phyloP scores from a whole-genome alignment of 2,113 vertebrate species.

The Hippolais icterina region DNA sequence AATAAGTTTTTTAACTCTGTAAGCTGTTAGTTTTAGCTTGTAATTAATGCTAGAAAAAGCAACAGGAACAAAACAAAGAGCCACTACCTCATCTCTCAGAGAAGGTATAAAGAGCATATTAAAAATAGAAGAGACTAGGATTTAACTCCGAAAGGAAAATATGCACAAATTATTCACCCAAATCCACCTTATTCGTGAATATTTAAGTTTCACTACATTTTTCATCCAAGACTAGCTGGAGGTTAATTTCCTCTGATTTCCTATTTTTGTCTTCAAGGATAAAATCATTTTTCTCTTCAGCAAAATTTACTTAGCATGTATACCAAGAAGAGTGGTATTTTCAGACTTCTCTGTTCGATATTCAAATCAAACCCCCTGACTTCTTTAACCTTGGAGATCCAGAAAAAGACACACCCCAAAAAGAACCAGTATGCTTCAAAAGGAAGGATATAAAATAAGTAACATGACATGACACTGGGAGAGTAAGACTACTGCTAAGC shows the following conservation, averaged over 20 bases:
- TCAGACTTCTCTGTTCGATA: neutral
- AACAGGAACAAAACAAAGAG: neutral
- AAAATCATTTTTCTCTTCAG: neutral
- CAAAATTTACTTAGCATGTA: neutral
- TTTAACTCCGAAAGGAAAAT: neutral
- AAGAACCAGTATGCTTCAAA: neutral
- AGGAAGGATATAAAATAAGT: neutral
- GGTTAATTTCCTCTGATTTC: neutral
- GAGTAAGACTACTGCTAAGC: neutral
- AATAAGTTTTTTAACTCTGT: neutral
- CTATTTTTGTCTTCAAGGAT: neutral
- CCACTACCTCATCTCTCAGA: neutral
- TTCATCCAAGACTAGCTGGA: neutral
- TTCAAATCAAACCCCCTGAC: neutral
- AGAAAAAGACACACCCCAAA: neutral
- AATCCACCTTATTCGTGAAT: neutral
- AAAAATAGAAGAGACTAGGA: neutral
- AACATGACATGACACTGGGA: neutral
- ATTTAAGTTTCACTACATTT: neutral
- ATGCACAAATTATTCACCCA: neutral
- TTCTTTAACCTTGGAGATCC: neutral
- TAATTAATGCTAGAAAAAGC: neutral
- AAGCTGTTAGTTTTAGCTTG: neutral
- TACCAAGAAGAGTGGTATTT: neutral
- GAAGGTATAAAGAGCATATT: neutral